Evolutionary conservation across 2,797 vertebrate genomes (phyloP), one percentile per base, ranked within the genome.

Genomic region (Rhyacichthys aspro): DNA sequence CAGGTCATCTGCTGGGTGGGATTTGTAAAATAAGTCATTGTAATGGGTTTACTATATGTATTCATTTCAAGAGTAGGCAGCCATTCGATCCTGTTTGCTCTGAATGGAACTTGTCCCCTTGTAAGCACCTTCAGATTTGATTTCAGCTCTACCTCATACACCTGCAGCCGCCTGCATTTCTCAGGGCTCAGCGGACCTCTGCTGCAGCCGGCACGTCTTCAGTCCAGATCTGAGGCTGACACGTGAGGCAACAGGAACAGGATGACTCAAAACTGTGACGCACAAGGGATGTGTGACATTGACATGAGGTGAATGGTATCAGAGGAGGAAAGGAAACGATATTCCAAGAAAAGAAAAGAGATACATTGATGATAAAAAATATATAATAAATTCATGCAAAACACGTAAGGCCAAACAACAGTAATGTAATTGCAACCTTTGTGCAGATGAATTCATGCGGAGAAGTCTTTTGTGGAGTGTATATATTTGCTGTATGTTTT

Each of bases 121-220:
- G 59, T 57, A 42, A 56, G 63, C 36, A 7, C 11, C 28, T 74
- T 75, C 68, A 81, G 83, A 85, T 90, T 81, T 84, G 62, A 86
- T 90, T 89, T 86, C 86, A 89, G 66, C 23, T 32, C 65, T 69
- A 69, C 69, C 71, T 81, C 81, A 85, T 64, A 67, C 70, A 67
- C 39, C 54, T 57, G 47, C 59, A 78, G 50, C 38, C 63, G 42
- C 53, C 43, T 60, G 60, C 44, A 61, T 55, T 69, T 67, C 61
- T 47, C 60, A 43, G 56, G 41, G 42, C 55, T 67, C 33, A 15
- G 44, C 18, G 2, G 44, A 47, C 33, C 17, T 11, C 44, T 28
- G 16, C 9, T 14, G 43, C 57, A 9, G n/a, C 41, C 17, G 33
- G 33, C 8, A 8, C 0, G 15, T 23, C 18, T 56, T 59, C 6